Evolutionary conservation across 1,140 invertebrate genomes (phyloP).

Genomic region (Heliconius melpomene): DNA sequence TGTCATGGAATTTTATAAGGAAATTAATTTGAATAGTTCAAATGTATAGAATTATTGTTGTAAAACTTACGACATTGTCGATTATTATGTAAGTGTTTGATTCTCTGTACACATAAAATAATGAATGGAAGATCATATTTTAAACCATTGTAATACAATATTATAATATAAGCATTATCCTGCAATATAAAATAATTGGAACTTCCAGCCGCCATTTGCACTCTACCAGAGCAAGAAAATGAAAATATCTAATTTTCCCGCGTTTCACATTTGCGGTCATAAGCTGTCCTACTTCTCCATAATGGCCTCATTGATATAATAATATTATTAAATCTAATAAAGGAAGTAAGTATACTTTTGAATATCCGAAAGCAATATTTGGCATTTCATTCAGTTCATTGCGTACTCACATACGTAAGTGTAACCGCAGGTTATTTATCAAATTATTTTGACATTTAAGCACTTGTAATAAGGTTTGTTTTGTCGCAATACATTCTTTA

Average conservation of each 20-base stretch:
- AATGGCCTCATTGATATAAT: background rate
- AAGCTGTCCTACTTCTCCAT: too few species aligned
- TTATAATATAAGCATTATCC: too few species aligned
- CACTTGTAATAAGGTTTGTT: conserved; percentile 13
- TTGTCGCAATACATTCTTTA: conserved; percentile 6
- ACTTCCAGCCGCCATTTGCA: too few species aligned
- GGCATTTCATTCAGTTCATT: background rate
- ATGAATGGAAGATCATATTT: too few species aligned
- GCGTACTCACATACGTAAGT: background rate
- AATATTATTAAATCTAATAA: background rate
- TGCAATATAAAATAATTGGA: too few species aligned
- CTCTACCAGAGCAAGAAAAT: too few species aligned
- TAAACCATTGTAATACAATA: too few species aligned
- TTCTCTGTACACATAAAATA: too few species aligned
- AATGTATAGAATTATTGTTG: background rate
- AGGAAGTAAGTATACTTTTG: background rate
- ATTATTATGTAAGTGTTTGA: background rate
- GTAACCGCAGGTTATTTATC: conserved; percentile 1
- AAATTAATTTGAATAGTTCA: background rate
- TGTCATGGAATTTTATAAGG: conserved; percentile 3
- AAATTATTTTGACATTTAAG: conserved; percentile 22
- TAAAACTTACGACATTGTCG: background rate
- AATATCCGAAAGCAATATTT: conserved; percentile 1
- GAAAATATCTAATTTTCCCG: too few species aligned
- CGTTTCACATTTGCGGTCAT: too few species aligned